Base-by-base conservation (phyloP, 2,888 invertebrate genomes). In the Cyaniris semiargus region DNA sequence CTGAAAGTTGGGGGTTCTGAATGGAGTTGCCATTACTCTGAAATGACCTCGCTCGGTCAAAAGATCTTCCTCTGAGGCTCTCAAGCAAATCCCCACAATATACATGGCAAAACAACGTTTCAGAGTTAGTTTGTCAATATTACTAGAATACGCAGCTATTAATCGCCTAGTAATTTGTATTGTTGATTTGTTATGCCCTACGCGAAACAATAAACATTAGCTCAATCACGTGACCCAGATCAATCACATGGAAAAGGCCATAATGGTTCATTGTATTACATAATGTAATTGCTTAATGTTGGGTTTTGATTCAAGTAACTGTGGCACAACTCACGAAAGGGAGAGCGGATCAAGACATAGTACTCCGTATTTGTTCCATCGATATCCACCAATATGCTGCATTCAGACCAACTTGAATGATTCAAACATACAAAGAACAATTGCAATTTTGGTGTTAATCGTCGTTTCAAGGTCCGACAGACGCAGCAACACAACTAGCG, bases 161-260 rank as follows among this genome's bases (percentile, higher is more conserved):
- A 27, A 66, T 31, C 1, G 27, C 66, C 7, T 31, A 31, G 66
- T 31, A 66, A 66, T 66, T 66, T 66, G 66, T 66, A 66, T 66
- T 66, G 66, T 66, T 15, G 27, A 66, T 31, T 66, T 31, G 66
- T 27, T 66, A 27, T 66, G 66, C 66, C 66, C 66, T 66, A 66
- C 27, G 15, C 66, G 27, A 66, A 66, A 66, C 66, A 66, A 66
- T 66, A 66, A 66, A 18, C 66, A 66, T 18, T 66, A 66, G 21
- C 31, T 66, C 66, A 66, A 66, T 66, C 66, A 66, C 60, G 27
- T 66, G 66, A 31, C 66, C 66, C 18, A 66, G 66, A 66, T 66
- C 66, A 66, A 66, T 66, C 66, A 66, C 27, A 66, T 27, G 66
- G 66, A 66, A 60, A 66, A 66, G 27, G 66, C 66, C 66, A 66